Conservation (phyloP, 2,113 vertebrate genomes). For the Zapornia atra region DNA sequence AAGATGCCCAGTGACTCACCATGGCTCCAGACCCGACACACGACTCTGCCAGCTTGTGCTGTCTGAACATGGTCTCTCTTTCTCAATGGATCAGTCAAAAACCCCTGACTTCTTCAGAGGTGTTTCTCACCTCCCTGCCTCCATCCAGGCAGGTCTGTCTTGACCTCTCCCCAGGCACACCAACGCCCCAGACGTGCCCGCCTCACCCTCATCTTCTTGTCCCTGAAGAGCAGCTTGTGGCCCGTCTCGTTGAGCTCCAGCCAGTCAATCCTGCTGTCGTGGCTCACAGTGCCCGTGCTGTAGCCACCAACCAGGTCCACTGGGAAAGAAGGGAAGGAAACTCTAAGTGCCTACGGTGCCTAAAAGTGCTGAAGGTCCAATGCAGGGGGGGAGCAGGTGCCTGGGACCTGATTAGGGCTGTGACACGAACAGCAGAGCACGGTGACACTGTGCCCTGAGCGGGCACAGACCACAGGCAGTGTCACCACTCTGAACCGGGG, state of each 20-base stretch:
- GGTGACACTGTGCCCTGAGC: neutral
- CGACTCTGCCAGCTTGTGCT: neutral
- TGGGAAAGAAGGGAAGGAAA: neutral
- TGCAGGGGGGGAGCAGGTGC: neutral
- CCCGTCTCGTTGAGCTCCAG: constrained; percentile 96
- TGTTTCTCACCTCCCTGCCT: neutral
- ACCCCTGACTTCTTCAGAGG: neutral
- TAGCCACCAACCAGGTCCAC: constrained; percentile 88
- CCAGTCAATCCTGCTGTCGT: constrained; percentile 94
- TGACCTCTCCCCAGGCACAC: neutral
- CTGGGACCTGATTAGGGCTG: neutral
- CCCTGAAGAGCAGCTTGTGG: constrained; percentile 93
- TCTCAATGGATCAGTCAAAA: neutral
- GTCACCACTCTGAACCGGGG: neutral
- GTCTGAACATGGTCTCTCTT: neutral
- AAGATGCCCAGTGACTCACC: neutral
- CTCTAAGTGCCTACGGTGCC: neutral
- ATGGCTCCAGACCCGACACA: neutral
- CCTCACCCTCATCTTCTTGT: constrained; percentile 92
- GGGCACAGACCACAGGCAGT: neutral
- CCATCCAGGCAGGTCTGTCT: neutral
- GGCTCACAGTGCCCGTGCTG: constrained; percentile 86
- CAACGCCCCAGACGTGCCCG: accelerated
- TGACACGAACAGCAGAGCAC: neutral
- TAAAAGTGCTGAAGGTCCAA: neutral